phyloP scores from a whole-genome alignment of 2,113 vertebrate species.

The Pyxicephalus adspersus region DNA sequence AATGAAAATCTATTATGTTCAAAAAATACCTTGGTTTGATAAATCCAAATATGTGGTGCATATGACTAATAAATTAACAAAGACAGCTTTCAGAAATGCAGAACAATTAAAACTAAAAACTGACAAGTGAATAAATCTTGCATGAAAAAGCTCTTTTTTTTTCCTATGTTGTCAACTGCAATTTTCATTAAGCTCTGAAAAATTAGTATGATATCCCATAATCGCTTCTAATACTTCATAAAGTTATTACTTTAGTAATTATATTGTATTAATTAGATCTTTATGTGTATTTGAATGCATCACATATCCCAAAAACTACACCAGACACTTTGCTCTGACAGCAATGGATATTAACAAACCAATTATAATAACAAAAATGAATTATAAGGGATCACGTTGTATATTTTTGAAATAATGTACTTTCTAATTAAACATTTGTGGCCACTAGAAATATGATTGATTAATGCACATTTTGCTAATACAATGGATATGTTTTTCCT shows the following conservation, averaged over 20 bases:
- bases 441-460: not conserved
- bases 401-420: constrained; percentile 2
- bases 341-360: constrained; percentile 4
- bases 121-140: constrained; percentile 34
- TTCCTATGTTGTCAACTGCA: constrained; percentile 2
- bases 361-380: constrained; percentile 17
- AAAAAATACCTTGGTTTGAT: too few relatives aligned
- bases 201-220: constrained; percentile 23
- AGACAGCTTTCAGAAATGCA: not conserved
- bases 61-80: constrained; percentile 3
- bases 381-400: not conserved
- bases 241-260: constrained; percentile 15
- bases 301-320: constrained; percentile 3
- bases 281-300: constrained; percentile 31
- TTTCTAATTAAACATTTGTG: constrained; percentile 2
- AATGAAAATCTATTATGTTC: too few relatives aligned
- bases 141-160: not conserved
- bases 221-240: constrained; percentile 26
- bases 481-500: not conserved
- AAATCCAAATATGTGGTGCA: too few relatives aligned
- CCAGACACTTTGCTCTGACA: constrained; percentile 14
- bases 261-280: constrained; percentile 44
- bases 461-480: not conserved
- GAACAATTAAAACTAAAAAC: not conserved
- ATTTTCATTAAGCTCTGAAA: constrained; percentile 1